phyloP scores from a whole-genome alignment of 2,888 invertebrate genomes.

The Keiferia lycopersicella region DNA sequence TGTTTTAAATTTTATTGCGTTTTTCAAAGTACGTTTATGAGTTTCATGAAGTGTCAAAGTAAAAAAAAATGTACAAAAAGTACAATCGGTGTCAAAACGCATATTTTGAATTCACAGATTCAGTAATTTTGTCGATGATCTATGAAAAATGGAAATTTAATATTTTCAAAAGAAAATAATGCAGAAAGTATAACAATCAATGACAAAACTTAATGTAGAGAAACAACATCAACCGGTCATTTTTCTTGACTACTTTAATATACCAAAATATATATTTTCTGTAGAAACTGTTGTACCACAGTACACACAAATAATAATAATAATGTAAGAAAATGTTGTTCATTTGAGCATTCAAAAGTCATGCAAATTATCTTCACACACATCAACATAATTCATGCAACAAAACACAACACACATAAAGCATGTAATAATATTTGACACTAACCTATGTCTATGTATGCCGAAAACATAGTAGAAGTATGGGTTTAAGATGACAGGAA shows the following conservation, averaged over 20 bases:
- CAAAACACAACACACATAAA: neutral
- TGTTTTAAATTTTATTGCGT: slow-evolving; percentile 13
- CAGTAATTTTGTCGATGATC: neutral
- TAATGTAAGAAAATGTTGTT: too few species aligned
- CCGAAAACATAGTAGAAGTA: too few species aligned
- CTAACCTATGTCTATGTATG: neutral
- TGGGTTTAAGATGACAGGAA: too few species aligned
- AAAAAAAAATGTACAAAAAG: neutral
- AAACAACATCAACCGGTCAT: neutral
- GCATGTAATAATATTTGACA: neutral
- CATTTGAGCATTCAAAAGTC: neutral
- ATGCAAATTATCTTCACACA: slow-evolving; percentile 15
- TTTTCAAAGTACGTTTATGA: neutral
- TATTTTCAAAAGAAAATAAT: neutral
- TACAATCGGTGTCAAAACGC: neutral
- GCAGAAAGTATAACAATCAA: neutral
- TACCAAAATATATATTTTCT: too few species aligned
- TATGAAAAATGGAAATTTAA: neutral
- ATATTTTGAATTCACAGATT: too few species aligned
- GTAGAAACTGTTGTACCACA: too few species aligned
- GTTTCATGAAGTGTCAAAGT: neutral
- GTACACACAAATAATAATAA: too few species aligned
- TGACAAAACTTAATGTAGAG: too few species aligned
- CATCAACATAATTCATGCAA: slow-evolving; percentile 16
- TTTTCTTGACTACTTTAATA: too few species aligned